Evolutionary conservation across 2,797 vertebrate genomes (phyloP).

Genomic region (Squalus acanthias): DNA sequence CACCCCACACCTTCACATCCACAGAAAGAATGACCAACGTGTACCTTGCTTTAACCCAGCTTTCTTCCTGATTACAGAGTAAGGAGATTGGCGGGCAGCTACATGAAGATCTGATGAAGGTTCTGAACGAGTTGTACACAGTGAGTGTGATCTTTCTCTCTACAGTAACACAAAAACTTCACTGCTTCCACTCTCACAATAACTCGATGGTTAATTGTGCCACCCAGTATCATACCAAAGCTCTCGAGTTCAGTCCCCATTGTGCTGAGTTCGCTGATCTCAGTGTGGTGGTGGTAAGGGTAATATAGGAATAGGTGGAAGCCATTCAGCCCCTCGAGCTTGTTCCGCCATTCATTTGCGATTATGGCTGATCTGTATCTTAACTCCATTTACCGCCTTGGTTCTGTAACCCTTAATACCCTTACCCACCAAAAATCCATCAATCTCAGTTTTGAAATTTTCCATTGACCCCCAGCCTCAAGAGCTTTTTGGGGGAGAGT

Average conservation of each 20-base stretch:
- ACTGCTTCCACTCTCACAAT: background rate
- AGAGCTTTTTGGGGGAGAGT: background rate
- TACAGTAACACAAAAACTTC: background rate
- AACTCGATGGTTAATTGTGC: background rate
- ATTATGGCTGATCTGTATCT: background rate
- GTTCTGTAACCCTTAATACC: background rate
- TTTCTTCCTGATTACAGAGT: slow-evolving; percentile 67
- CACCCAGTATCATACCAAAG: background rate
- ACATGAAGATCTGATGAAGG: slow-evolving; percentile 96
- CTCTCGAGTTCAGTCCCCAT: background rate
- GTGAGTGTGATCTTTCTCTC: slow-evolving; percentile 60
- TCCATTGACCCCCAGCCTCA: background rate
- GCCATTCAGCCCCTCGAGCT: background rate
- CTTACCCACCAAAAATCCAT: background rate
- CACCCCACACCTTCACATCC: background rate
- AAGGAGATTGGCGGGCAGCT: slow-evolving; percentile 95
- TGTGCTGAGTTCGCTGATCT: background rate
- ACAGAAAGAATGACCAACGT: background rate
- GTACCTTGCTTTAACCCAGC: slow-evolving; percentile 45
- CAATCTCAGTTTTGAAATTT: background rate
- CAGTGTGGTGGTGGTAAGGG: too few species aligned
- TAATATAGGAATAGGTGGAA: too few species aligned
- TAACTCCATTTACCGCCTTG: background rate
- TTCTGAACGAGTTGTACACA: slow-evolving; percentile 92
- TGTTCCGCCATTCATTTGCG: background rate